A percentile compares a stretch with the other conserved stretches of the same genome.
Evolutionary conservation across 1,140 invertebrate genomes (phyloP).

Genomic region (Sinella curviseta): DNA sequence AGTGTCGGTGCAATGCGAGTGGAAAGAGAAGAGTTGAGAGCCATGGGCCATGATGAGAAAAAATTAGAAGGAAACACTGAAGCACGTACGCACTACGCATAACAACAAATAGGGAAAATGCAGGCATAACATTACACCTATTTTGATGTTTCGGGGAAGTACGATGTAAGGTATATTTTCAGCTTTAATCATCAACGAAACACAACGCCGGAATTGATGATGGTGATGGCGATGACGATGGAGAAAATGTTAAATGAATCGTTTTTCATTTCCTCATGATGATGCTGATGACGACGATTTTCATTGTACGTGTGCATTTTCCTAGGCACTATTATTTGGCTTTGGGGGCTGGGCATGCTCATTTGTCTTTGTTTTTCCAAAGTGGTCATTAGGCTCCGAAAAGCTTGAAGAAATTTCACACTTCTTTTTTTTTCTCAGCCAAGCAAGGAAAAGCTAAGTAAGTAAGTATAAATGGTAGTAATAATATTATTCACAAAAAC

Average conservation of each 20-base stretch:
- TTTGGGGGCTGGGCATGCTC: not conserved
- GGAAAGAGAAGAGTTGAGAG: no score
- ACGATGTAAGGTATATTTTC: not conserved
- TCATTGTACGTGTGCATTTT: not conserved
- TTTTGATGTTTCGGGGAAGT: no score
- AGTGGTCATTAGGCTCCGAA: conserved; percentile 2
- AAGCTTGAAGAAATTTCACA: conserved; percentile 1
- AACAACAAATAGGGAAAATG: no score
- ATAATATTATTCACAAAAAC: not conserved
- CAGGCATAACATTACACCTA: no score
- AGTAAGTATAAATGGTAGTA: not conserved
- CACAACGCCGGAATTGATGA: no score
- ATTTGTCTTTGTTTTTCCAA: conserved; percentile 4
- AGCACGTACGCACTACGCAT: not conserved
- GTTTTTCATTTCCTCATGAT: not conserved
- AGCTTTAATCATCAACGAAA: no score
- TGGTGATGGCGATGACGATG: not conserved
- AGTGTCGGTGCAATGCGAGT: no score
- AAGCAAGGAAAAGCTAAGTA: not conserved
- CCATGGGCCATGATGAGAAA: not conserved
- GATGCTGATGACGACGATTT: not conserved
- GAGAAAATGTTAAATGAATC: not conserved
- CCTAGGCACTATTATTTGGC: not conserved
- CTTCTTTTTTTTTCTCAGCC: not conserved
- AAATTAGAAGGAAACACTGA: not conserved